Conservation (phyloP, 1,140 invertebrate species). For the Rhopalosiphum maidis region DNA sequence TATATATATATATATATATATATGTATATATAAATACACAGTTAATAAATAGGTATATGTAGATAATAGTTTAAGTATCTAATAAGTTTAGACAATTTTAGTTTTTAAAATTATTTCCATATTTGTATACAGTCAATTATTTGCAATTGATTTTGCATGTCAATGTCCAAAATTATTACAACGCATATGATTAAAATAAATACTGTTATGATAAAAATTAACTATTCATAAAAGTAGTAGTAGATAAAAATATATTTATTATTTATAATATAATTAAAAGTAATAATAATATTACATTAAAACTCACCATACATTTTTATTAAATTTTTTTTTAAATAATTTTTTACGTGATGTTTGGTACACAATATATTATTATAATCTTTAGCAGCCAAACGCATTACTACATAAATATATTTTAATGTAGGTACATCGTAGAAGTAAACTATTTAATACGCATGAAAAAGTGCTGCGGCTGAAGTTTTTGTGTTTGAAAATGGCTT, state of each 20-base stretch:
- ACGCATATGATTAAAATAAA: background rate
- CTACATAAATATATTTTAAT: background rate
- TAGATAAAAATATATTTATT: background rate
- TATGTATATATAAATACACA: too few relatives aligned
- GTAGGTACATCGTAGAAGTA: background rate
- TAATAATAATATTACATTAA: background rate
- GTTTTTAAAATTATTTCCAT: too few relatives aligned
- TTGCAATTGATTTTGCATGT: too few relatives aligned
- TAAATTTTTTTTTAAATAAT: background rate
- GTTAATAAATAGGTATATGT: too few relatives aligned
- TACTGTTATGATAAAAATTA: background rate
- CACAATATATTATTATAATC: background rate
- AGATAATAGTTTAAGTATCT: too few relatives aligned
- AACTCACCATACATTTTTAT: background rate
- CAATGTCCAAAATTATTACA: background rate
- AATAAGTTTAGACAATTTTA: too few relatives aligned
- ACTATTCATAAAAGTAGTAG: background rate
- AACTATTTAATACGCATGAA: background rate
- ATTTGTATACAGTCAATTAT: too few relatives aligned
- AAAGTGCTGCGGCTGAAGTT: background rate
- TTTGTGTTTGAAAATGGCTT: slow-evolving; percentile 16
- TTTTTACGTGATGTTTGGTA: background rate
- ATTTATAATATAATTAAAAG: background rate
- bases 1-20: too few relatives aligned
- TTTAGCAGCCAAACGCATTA: background rate